These are phyloP conservation scores for Noctua comes DNA, from an alignment of 2,888 invertebrate genomes.

Conservation along the genomic window DNA sequence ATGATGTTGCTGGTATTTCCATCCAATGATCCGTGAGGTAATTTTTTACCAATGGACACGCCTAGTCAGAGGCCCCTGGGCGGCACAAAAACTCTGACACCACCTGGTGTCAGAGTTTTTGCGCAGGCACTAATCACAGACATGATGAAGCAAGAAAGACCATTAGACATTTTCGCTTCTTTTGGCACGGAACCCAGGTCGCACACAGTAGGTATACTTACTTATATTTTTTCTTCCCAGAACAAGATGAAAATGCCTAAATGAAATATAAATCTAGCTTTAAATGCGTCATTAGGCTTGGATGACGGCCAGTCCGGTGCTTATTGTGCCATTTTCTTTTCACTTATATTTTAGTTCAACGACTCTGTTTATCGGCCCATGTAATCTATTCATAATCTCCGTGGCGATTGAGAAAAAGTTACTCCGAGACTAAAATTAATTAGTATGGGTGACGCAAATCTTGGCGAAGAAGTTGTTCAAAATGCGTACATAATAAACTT, in stretches of 20 bases:
- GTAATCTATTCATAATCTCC: conserved; percentile 68
- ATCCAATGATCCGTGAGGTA: too few relatives aligned
- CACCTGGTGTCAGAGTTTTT: too few relatives aligned
- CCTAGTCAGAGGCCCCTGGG: too few relatives aligned
- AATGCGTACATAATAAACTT: conserved; percentile 45
- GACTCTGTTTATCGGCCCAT: conserved; percentile 59
- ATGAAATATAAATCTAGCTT: conserved; percentile 60
- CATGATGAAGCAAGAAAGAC: background rate
- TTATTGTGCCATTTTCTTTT: conserved; percentile 66
- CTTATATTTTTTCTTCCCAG: conserved; percentile 24
- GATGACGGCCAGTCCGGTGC: conserved; percentile 63
- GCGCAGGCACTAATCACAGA: too few relatives aligned
- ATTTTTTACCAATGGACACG: too few relatives aligned
- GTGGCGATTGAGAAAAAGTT: conserved; percentile 50
- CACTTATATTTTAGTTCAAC: conserved; percentile 62
- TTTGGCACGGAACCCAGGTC: background rate
- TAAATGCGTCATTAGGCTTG: conserved; percentile 67
- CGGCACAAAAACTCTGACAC: too few relatives aligned
- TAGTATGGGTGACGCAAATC: conserved; percentile 49
- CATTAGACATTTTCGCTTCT: background rate
- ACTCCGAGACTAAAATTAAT: conserved; percentile 52
- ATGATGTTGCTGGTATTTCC: too few relatives aligned
- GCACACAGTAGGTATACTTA: background rate
- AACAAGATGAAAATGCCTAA: conserved; percentile 39
- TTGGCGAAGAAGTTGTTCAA: conserved; percentile 42